These are phyloP conservation scores for Campoletis raptor DNA, from an alignment of 2,888 invertebrate genomes.

Conservation along the genomic window DNA sequence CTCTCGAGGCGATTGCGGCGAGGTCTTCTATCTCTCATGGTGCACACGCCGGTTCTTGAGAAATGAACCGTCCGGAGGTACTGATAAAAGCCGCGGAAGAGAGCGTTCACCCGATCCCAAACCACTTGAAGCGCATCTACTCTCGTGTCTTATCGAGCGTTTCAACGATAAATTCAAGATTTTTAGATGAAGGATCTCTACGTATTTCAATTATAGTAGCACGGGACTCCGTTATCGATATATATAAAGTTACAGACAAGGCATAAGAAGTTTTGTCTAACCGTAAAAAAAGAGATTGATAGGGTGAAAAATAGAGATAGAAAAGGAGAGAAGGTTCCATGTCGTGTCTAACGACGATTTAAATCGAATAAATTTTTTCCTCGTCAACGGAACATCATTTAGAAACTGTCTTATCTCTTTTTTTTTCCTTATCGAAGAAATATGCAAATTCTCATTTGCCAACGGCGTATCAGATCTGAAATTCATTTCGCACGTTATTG, in stretches of 20 bases:
- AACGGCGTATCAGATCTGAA: constrained; percentile 2
- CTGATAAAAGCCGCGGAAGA: constrained; percentile 54
- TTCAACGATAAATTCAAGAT: constrained; percentile 64
- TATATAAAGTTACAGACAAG: background rate
- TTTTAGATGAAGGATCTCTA: constrained; percentile 58
- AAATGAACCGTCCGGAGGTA: constrained; percentile 64
- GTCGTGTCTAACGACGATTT: constrained; percentile 27
- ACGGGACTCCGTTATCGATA: constrained; percentile 17
- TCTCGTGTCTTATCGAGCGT: constrained; percentile 64
- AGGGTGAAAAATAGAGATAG: background rate
- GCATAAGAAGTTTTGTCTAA: constrained; percentile 9
- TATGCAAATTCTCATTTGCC: constrained; percentile 2
- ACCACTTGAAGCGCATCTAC: constrained; percentile 49
- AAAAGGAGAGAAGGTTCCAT: background rate
- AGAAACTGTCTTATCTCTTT: constrained; percentile 1
- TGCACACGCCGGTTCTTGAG: constrained; percentile 66
- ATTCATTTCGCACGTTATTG: constrained; percentile 10
- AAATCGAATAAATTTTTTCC: constrained; percentile 21
- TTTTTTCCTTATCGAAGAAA: background rate
- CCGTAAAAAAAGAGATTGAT: background rate
- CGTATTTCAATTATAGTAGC: constrained; percentile 54
- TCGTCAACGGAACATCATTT: constrained; percentile 12
- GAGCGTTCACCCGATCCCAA: constrained; percentile 24
- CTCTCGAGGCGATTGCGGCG: constrained; percentile 58
- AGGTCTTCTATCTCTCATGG: constrained; percentile 42